Conservation (phyloP, 1,140 invertebrate species). For the Drosophila ogumai region DNA sequence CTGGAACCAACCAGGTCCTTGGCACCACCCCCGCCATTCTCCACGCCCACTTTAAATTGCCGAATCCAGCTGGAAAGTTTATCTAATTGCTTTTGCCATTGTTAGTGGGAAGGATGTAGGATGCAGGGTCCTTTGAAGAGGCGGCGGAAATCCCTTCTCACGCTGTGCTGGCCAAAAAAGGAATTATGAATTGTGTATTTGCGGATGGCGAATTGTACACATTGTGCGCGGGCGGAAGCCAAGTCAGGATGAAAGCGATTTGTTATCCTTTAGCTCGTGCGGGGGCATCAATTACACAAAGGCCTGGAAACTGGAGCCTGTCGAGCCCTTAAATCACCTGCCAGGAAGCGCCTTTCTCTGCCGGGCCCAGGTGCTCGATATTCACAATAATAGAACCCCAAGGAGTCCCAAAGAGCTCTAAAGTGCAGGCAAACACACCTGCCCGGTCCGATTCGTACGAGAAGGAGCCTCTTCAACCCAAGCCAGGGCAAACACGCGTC, state of each 20-base stretch:
- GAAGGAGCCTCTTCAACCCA: conserved; percentile 8
- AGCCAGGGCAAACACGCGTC: conserved; percentile 43
- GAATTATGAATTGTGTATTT: conserved; percentile 65
- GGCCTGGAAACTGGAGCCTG: conserved; percentile 52
- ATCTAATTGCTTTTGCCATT: conserved; percentile 77
- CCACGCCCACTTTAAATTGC: conserved; percentile 58
- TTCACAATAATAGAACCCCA: conserved; percentile 69
- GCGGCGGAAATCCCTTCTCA: conserved; percentile 68
- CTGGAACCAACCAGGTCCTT: conserved; percentile 36
- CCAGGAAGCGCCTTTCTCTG: conserved; percentile 31
- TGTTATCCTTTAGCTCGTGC: conserved; percentile 62
- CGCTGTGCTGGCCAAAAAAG: conserved; percentile 55
- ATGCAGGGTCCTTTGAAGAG: conserved; percentile 14
- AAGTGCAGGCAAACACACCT: conserved; percentile 61
- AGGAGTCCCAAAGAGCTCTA: conserved; percentile 76
- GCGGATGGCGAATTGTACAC: conserved; percentile 23
- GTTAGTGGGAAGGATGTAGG: not conserved
- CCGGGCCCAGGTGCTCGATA: conserved; percentile 57
- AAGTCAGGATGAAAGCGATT: conserved; percentile 70
- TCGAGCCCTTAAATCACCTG: conserved; percentile 62
- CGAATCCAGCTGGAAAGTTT: conserved; percentile 62
- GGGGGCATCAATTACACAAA: conserved; percentile 68
- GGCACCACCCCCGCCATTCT: not conserved
- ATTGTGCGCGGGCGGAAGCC: conserved; percentile 35
- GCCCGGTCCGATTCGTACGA: not conserved